Evolutionary conservation across 2,113 vertebrate species (phyloP), one percentile per base, ranked within the genome.

Genomic region (Leptocoma aspasia): DNA sequence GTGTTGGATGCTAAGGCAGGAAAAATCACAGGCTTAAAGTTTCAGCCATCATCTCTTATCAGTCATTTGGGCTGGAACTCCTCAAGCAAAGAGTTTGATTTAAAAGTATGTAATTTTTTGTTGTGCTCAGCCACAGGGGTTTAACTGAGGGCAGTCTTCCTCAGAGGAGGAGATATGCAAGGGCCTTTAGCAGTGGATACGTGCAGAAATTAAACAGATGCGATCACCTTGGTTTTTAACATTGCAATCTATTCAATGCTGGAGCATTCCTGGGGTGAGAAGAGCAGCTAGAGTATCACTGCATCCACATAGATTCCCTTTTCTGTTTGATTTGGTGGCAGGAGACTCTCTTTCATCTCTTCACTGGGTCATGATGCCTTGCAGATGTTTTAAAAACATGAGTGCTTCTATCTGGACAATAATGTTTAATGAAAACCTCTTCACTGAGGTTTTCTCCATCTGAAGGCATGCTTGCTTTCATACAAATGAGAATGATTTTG

Each of bases 31-130:
- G 52, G 30, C 60, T 90, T 88, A 64, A 80, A 77, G 33, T 75
- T 93, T 92, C 88, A 90, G 71, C 27, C 61, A 44, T 59, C 2
- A 5, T 44, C 35, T 82, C 85, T 91, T 77, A 93, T 77, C 89
- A 66, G 65, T 71, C 63, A 35, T 52, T 88, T 5, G 9, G 44
- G 56, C 50, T 93, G 85, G 30, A 94, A 73, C 57, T 87, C 45
- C 54, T 94, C 66, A 78, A 77, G 71, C 76, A 71, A 39, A 70
- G 90, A 52, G 75, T 30, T 77, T 66, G 39, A 66, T 82, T 87
- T 86, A 47, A 53, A 84, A 85, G 21, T 12, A 16, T 50, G 49
- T 75, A 14, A 18, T 57, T 73, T 75, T 69, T 54, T 85, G 45
- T 52, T 3, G 4, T 5, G 9, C 49, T 84, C 30, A 53, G 45